Evolutionary conservation across 2,797 vertebrate species (phyloP).

Genomic region (Iguana delicatissima): DNA sequence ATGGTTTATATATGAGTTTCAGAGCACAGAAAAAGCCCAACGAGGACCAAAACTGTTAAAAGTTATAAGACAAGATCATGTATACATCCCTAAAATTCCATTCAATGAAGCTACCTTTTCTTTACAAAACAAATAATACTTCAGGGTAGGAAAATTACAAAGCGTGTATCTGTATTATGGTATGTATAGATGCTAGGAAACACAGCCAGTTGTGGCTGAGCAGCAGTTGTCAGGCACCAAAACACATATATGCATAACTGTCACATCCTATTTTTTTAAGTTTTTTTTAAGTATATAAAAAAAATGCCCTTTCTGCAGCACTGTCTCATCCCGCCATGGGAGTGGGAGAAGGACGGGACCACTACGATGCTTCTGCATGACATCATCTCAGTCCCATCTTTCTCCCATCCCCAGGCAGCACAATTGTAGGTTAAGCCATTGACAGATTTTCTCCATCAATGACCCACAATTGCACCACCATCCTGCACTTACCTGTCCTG

Average conservation of each 20-base stretch:
- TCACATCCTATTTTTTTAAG: neutral
- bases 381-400: too few species aligned
- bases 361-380: too few species aligned
- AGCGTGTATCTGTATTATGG: neutral
- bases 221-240: neutral
- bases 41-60: slow-evolving; percentile 44
- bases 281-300: too few species aligned
- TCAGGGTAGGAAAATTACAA: neutral
- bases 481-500: too few species aligned
- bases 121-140: neutral
- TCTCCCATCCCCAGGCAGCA: too few species aligned
- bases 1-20: neutral
- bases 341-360: too few species aligned
- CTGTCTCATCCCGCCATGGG: too few species aligned
- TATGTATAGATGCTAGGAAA: neutral
- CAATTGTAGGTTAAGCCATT: too few species aligned
- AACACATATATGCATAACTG: neutral
- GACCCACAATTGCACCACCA: too few species aligned
- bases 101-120: neutral
- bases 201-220: neutral
- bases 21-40: neutral
- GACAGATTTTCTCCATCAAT: too few species aligned
- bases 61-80: slow-evolving; percentile 48
- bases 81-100: slow-evolving; percentile 66
- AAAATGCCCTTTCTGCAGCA: too few species aligned